Percentiles rank a stretch among this genome's conserved stretches.
Evolutionary conservation across 2,113 vertebrate genomes (phyloP).

Genomic region (Crotalus helleri): DNA sequence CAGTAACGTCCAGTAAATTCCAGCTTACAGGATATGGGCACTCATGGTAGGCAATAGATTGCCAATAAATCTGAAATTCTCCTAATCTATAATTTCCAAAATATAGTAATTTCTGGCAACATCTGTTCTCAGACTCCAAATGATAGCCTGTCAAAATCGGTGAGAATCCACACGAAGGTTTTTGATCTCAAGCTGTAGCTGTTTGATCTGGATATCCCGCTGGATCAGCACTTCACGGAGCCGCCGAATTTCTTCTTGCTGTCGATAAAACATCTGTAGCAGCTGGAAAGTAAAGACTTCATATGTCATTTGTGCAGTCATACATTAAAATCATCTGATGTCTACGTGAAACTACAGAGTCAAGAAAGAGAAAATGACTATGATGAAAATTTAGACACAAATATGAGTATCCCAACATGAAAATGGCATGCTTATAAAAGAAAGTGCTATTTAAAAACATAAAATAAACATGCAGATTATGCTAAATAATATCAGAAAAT

Average conservation of each 20-base stretch:
- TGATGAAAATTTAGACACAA: background rate
- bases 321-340: background rate
- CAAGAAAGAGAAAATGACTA: background rate
- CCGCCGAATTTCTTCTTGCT: constrained; percentile 90
- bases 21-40: background rate
- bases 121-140: constrained; percentile 32
- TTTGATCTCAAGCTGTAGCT: constrained; percentile 87
- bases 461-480: background rate
- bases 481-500: background rate
- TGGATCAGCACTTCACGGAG: constrained; percentile 81
- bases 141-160: constrained; percentile 60
- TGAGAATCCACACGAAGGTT: constrained; percentile 70
- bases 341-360: background rate
- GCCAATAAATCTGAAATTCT: constrained; percentile 36
- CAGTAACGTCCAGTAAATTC: background rate
- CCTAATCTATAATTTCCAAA: constrained; percentile 56
- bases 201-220: constrained; percentile 83
- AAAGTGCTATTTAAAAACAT: background rate
- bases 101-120: constrained; percentile 16
- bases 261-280: constrained; percentile 85
- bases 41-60: constrained; percentile 1
- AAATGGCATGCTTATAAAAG: background rate
- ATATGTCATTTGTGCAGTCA: constrained; percentile 8
- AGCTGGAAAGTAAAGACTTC: constrained; percentile 72
- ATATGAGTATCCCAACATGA: background rate